Base-by-base conservation (phyloP, 1,140 invertebrate species). In the Neodiprion pinetum region DNA sequence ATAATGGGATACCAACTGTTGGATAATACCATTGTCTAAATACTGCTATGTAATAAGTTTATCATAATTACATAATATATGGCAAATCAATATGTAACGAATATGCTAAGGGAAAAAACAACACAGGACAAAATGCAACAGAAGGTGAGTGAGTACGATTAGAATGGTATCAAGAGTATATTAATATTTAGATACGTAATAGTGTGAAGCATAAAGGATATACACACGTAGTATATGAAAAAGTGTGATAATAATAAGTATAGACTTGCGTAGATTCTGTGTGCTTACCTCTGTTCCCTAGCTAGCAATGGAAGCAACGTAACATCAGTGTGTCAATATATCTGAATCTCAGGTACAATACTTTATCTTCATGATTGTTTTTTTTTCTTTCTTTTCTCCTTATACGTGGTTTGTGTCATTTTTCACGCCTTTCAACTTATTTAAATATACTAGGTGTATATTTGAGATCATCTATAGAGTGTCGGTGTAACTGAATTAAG, bases 1-100 rank as follows among this genome's bases (percentile, higher is more conserved):
- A 83, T 76, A 83, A 76, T 67, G 80, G 82, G 81, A 77, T 86
- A 88, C 86, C 86, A 87, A 84, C 86, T 87, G 87, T 88, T 88
- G 87, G 86, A 88, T 81, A 86, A 87, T 87, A 88, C 87, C 87
- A 88, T 88, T 87, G 87, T 88, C 87, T 88, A 88, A 86, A 86
- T 88, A 86, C 85, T 85, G 85, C 80, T 84, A 83, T 82, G 67
- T 80, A 75, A 67, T 78, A 82, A 79, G 73, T 84, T 82, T 75
- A 65, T 28, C 66, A 48, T 53, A 71, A 61, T 74, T 47, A 70
- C 77, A 80, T 78, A 47, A 76, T 70, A 73, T 78, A 65, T 21
- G 40, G 67, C 40, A 69, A 23, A 69, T 69, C 0, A 61, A 69
- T 69, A 69, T 47, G 40, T 21, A 14, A 69, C 21, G 23, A 12